Evolutionary conservation across 1,140 invertebrate species (phyloP).

Genomic region (Leguminivora glycinivorella): DNA sequence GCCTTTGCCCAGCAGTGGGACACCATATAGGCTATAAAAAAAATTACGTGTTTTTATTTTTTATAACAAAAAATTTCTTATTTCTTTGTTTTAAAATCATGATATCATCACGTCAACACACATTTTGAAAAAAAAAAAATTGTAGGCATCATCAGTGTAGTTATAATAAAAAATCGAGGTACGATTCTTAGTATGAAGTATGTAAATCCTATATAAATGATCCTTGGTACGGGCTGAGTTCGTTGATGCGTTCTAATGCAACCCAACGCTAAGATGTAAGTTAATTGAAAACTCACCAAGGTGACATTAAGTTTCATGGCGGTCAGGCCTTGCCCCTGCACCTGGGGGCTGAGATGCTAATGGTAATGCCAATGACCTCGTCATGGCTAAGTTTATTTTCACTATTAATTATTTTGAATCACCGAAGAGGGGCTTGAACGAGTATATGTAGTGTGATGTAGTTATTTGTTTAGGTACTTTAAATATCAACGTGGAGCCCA

Average conservation of each 20-base stretch:
- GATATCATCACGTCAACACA: no score
- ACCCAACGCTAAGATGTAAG: slow-evolving; percentile 11
- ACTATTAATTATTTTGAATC: slow-evolving; percentile 28
- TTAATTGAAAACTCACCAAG: slow-evolving; percentile 26
- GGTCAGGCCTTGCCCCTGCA: not conserved
- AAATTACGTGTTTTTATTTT: no score
- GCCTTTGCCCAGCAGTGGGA: no score
- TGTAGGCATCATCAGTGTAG: no score
- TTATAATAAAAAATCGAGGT: no score
- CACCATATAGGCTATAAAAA: no score
- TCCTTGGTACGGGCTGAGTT: not conserved
- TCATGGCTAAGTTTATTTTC: slow-evolving; percentile 10
- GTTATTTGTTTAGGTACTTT: not conserved
- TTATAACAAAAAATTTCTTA: no score
- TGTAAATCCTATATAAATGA: no score
- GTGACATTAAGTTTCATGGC: slow-evolving; percentile 24
- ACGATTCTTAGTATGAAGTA: no score
- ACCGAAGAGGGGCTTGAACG: not conserved
- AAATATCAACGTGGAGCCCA: no score
- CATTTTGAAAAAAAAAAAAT: no score
- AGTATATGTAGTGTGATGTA: not conserved
- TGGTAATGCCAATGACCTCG: slow-evolving; percentile 26
- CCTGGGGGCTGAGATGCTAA: not conserved
- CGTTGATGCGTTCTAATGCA: slow-evolving; percentile 3
- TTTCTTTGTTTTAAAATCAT: no score